These are phyloP conservation scores for Cotesia chilonis DNA, from an alignment of 1,140 invertebrate genomes.

Conservation along the genomic window DNA sequence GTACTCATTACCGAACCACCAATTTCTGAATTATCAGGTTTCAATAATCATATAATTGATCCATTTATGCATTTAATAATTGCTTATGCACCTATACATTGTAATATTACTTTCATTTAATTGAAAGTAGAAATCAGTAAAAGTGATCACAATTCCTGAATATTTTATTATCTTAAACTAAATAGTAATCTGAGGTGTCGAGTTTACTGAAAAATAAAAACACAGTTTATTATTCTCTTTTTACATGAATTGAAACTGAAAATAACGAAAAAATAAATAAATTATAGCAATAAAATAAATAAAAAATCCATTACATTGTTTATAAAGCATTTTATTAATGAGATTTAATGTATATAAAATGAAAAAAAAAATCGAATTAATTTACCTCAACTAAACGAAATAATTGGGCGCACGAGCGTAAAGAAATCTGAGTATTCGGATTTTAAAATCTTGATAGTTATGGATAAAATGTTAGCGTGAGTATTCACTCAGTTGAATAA, in stretches of 20 bases:
- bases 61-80: no score
- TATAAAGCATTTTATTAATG: background rate
- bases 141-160: background rate
- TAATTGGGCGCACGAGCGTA: slow-evolving; percentile 22
- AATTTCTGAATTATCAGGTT: no score
- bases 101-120: background rate
- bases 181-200: background rate
- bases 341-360: background rate
- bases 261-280: slow-evolving; percentile 13
- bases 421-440: slow-evolving; percentile 3
- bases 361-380: slow-evolving; percentile 11
- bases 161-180: background rate
- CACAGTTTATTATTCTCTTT: background rate
- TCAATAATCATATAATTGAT: no score
- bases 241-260: background rate
- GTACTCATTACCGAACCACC: no score
- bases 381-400: slow-evolving; percentile 10
- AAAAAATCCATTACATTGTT: background rate
- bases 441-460: no score
- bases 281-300: background rate
- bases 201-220: background rate
- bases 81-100: no score
- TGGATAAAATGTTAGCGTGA: no score
- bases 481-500: no score
- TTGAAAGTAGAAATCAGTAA: slow-evolving; percentile 5